Evolutionary conservation across 2,113 vertebrate genomes (phyloP).

Genomic region (Myodes glareolus): DNA sequence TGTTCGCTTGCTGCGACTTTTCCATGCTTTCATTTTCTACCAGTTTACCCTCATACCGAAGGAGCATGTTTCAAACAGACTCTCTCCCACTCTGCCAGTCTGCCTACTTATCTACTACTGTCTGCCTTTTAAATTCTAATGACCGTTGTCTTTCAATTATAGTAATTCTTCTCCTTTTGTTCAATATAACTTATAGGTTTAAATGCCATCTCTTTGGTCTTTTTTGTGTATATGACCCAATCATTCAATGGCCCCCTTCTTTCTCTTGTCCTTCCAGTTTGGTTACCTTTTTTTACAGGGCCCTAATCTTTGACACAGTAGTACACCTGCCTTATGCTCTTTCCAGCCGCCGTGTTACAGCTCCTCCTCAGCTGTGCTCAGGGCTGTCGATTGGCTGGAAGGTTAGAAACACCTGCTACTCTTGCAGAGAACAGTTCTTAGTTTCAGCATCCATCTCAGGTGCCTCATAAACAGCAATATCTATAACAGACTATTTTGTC

Average conservation of each 20-base stretch:
- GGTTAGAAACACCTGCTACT: background rate
- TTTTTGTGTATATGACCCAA: background rate
- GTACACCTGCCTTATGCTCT: background rate
- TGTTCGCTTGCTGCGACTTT: background rate
- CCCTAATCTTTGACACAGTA: background rate
- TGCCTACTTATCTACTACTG: background rate
- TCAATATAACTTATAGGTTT: background rate
- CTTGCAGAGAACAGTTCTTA: background rate
- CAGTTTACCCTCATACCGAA: background rate
- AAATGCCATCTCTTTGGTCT: background rate
- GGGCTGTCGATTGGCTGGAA: background rate
- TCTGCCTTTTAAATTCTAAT: background rate
- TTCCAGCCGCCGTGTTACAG: background rate
- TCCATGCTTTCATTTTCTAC: background rate
- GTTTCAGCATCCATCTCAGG: background rate
- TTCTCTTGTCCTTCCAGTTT: background rate
- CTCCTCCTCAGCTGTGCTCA: background rate
- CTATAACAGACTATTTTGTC: background rate
- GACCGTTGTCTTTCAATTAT: conserved; percentile 46
- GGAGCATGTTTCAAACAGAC: background rate
- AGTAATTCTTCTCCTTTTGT: background rate
- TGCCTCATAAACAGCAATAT: background rate
- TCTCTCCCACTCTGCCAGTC: background rate
- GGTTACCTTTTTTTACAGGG: background rate
- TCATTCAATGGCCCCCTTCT: background rate